Evolutionary conservation across 2,797 vertebrate genomes (phyloP).

Genomic region (Loriculus beryllinus): DNA sequence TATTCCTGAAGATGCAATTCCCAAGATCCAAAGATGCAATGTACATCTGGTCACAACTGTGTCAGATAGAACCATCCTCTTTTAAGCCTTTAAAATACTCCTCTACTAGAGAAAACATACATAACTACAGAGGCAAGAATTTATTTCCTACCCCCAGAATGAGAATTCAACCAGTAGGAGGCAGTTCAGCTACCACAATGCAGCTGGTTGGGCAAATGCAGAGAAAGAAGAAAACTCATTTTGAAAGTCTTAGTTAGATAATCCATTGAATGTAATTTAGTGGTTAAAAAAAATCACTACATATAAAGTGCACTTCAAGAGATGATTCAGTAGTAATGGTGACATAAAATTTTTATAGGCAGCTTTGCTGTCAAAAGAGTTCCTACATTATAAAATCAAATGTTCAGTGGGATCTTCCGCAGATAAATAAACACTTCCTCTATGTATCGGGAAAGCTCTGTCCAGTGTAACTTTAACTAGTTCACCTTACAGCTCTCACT

Average conservation of each 20-base stretch:
- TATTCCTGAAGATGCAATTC: neutral
- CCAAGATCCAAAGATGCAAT: neutral
- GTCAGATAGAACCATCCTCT: neutral
- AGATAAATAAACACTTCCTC: neutral
- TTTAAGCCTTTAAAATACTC: neutral
- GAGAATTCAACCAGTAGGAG: neutral
- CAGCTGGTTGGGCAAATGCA: neutral
- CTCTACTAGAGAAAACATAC: neutral
- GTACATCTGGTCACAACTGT: neutral
- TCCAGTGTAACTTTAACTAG: neutral
- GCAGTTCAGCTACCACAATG: neutral
- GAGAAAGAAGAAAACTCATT: neutral
- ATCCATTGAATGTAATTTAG: neutral
- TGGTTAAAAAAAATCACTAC: conserved; percentile 22
- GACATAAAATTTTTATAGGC: conserved; percentile 64
- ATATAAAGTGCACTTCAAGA: conserved; percentile 33
- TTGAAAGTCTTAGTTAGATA: conserved; percentile 2
- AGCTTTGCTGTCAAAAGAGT: conserved; percentile 42
- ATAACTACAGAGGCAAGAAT: neutral
- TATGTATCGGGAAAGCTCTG: neutral
- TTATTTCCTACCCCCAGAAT: neutral
- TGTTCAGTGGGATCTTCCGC: conserved; percentile 2
- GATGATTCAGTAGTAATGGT: conserved; percentile 24
- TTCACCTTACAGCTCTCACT: neutral
- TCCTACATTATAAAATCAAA: conserved; percentile 53